Percentiles rank a stretch among this genome's conserved stretches.
Evolutionary conservation across 2,888 invertebrate species (phyloP).

Genomic region (Julus scandinavius): DNA sequence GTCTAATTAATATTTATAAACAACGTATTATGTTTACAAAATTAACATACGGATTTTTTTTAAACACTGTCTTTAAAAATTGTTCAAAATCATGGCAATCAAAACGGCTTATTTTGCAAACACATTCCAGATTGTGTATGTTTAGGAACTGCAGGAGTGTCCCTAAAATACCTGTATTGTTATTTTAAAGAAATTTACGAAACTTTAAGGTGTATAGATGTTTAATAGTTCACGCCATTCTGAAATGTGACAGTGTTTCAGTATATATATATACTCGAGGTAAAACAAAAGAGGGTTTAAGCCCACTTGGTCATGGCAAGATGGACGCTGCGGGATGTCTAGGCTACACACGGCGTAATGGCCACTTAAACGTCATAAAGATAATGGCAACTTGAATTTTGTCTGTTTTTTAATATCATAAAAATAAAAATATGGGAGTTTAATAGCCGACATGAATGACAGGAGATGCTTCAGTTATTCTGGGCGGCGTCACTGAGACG

Average conservation of each 20-base stretch:
- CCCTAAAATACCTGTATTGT: background rate
- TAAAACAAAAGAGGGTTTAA: background rate
- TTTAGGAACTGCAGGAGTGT: too few species aligned
- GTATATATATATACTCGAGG: background rate
- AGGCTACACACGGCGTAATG: background rate
- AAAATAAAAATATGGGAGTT: background rate
- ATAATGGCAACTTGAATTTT: background rate
- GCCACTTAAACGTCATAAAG: background rate
- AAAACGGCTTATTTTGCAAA: too few species aligned
- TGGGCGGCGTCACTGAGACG: background rate
- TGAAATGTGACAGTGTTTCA: background rate
- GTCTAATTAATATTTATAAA: too few species aligned
- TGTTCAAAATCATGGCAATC: too few species aligned
- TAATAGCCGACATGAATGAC: too few species aligned
- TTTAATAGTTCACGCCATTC: too few species aligned
- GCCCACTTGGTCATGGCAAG: background rate
- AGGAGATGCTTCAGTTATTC: background rate
- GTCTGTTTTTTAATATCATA: background rate
- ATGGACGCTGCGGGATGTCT: slow-evolving; percentile 3
- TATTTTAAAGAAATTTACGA: too few species aligned
- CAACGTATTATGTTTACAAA: too few species aligned
- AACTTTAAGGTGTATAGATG: too few species aligned
- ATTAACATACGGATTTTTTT: too few species aligned
- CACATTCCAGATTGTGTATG: too few species aligned
- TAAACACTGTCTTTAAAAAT: too few species aligned